Evolutionary conservation across 2,113 vertebrate genomes (phyloP).

Genomic region (Brachirus orientalis): DNA sequence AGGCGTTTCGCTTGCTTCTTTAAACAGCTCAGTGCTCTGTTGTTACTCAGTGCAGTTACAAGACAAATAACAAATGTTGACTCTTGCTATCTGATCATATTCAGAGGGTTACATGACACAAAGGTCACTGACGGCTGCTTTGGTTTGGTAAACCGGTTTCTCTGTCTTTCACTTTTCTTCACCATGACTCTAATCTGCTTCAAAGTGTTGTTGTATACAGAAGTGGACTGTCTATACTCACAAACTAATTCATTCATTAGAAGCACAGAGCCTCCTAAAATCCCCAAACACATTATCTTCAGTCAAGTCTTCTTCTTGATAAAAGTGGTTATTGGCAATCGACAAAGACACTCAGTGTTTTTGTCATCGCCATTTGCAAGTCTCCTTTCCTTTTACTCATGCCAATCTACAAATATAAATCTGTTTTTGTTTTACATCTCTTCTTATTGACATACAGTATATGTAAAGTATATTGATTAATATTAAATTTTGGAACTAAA

Average conservation of each 20-base stretch:
- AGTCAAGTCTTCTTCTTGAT: neutral
- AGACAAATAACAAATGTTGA: conserved; percentile 22
- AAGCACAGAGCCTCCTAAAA: conserved; percentile 9
- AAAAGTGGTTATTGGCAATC: conserved; percentile 24
- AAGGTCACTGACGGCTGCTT: conserved; percentile 19
- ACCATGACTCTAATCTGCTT: conserved; percentile 31
- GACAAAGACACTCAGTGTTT: conserved; percentile 17
- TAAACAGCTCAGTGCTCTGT: neutral
- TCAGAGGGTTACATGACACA: conserved; percentile 9
- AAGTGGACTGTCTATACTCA: conserved; percentile 25
- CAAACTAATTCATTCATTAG: conserved; percentile 18
- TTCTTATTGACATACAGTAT: conserved; percentile 18
- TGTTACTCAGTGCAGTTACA: conserved; percentile 16
- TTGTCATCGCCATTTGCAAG: conserved; percentile 1
- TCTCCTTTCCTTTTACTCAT: conserved; percentile 14
- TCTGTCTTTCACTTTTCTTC: conserved; percentile 39
- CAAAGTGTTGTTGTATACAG: neutral
- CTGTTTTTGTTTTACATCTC: neutral
- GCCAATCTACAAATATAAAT: conserved; percentile 36
- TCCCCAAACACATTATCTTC: neutral
- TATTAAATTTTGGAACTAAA: neutral
- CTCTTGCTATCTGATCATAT: conserved; percentile 10
- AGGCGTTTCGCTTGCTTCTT: neutral
- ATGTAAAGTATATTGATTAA: neutral
- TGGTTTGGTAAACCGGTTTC: neutral